These are phyloP conservation scores for Falco concolor DNA, from an alignment of 2,797 vertebrate genomes.

Conservation along the genomic window DNA sequence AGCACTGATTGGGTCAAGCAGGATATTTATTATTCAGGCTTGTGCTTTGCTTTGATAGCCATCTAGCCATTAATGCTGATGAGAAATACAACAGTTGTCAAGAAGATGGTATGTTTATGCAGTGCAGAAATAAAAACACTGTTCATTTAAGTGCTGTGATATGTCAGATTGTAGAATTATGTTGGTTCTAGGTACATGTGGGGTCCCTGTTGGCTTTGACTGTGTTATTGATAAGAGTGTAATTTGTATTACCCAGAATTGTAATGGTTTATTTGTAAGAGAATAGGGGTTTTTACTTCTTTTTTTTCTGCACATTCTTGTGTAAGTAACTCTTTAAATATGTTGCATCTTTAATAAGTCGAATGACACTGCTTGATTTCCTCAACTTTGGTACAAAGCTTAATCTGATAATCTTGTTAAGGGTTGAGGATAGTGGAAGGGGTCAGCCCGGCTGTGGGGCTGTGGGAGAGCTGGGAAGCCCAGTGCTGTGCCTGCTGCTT, in stretches of 20 bases:
- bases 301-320: neutral
- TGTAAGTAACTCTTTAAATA: neutral
- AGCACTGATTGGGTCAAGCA: neutral
- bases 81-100: neutral
- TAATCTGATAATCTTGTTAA: neutral
- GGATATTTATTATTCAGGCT: neutral
- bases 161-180: neutral
- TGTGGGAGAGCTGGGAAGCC: neutral
- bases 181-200: rapidly evolving
- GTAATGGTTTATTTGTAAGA: neutral
- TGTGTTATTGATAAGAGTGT: neutral
- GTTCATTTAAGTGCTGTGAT: neutral
- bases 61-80: neutral
- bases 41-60: neutral
- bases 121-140: neutral
- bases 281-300: too few species aligned
- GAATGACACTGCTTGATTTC: neutral
- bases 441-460: neutral
- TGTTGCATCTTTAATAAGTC: neutral
- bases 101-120: neutral
- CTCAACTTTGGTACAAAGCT: neutral
- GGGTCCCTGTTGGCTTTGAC: neutral
- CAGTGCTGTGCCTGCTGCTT: neutral
- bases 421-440: neutral
- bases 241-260: neutral